Evolutionary conservation across 2,797 vertebrate species (phyloP).

Genomic region (Coregonus ussuriensis): DNA sequence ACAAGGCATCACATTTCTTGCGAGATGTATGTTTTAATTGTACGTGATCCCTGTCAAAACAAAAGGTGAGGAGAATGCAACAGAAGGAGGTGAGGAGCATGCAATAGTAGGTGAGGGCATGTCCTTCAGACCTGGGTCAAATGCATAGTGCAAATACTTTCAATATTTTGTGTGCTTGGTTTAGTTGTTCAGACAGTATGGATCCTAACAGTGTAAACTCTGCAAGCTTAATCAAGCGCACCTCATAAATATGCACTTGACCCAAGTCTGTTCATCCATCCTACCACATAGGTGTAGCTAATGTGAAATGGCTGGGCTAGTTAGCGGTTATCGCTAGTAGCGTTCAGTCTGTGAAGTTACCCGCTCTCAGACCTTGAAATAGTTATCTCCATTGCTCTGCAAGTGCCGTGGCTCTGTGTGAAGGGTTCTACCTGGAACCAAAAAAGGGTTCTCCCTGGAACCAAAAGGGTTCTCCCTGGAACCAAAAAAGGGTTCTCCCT

Average conservation of each 20-base stretch:
- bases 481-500: too few species aligned
- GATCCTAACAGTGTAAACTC: not conserved
- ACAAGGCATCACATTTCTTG: too few species aligned
- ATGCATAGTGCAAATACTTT: not conserved
- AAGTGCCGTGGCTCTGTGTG: not conserved
- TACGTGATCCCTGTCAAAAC: not conserved
- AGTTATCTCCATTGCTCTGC: not conserved
- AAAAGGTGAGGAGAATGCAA: not conserved
- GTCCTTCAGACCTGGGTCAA: not conserved
- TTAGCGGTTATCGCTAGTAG: not conserved
- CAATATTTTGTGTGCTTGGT: not conserved
- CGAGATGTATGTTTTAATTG: conserved; percentile 55
- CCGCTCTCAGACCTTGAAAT: not conserved
- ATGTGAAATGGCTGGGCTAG: not conserved
- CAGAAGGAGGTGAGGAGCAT: not conserved
- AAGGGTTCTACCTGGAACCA: too few species aligned
- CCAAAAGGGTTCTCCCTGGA: too few species aligned
- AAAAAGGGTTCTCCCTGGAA: too few species aligned
- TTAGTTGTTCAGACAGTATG: not conserved
- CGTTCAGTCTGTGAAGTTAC: not conserved
- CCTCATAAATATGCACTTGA: not conserved
- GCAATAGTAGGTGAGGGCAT: not conserved
- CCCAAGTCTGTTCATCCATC: not conserved
- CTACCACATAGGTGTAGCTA: not conserved
- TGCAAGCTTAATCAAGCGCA: not conserved